Percentiles rank a stretch among this genome's conserved stretches.
Evolutionary conservation across 2,113 vertebrate species (phyloP).

Genomic region (Phycodurus eques): DNA sequence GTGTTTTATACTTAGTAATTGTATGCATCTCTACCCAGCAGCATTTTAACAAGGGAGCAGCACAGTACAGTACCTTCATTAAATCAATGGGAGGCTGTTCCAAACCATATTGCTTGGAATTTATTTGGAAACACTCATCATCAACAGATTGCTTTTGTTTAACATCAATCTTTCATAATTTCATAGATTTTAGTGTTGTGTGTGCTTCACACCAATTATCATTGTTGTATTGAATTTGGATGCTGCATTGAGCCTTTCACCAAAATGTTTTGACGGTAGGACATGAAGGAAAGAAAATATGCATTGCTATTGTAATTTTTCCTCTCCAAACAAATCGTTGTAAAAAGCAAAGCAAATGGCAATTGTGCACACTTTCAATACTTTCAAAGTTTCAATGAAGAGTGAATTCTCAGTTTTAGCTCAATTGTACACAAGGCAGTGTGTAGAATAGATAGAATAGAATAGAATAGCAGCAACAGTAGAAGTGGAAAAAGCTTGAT

Average conservation of each 20-base stretch:
- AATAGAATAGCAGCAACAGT: background rate
- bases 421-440: background rate
- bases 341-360: slow-evolving; percentile 36
- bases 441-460: background rate
- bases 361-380: slow-evolving; percentile 27
- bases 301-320: slow-evolving; percentile 34
- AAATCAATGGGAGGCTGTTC: slow-evolving; percentile 43
- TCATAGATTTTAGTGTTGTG: slow-evolving; percentile 34
- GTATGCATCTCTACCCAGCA: slow-evolving; percentile 37
- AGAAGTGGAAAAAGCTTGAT: background rate
- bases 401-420: background rate
- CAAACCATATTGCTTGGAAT: slow-evolving; percentile 60
- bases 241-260: slow-evolving; percentile 24
- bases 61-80: slow-evolving; percentile 47
- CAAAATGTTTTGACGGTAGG: slow-evolving; percentile 2
- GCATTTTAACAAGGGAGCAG: slow-evolving; percentile 45
- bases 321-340: slow-evolving; percentile 19
- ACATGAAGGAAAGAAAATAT: slow-evolving; percentile 26
- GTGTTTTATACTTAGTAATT: slow-evolving; percentile 69
- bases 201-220: slow-evolving; percentile 29
- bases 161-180: slow-evolving; percentile 56
- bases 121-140: slow-evolving; percentile 63
- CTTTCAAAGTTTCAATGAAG: background rate
- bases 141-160: slow-evolving; percentile 54
- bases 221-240: slow-evolving; percentile 36